These are phyloP conservation scores for Poecilia gillii DNA, from an alignment of 2,797 vertebrate species.

Conservation along the genomic window DNA sequence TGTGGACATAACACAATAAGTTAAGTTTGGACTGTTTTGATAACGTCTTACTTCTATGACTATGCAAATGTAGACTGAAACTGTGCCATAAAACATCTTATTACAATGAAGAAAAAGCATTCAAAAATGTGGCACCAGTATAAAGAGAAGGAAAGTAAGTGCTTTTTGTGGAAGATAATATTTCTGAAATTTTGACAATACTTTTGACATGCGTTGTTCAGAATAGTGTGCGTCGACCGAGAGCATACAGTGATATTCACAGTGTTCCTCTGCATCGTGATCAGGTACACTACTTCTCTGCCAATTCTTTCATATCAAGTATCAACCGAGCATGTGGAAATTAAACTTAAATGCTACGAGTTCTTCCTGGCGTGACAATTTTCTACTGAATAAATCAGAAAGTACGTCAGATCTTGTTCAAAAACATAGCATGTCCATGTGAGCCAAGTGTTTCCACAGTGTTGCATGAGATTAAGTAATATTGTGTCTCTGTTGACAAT, in stretches of 20 bases:
- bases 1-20: too few relatives aligned
- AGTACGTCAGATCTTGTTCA: background rate
- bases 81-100: background rate
- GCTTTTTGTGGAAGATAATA: background rate
- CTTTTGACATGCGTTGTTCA: background rate
- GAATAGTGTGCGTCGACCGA: background rate
- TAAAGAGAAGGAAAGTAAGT: background rate
- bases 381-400: background rate
- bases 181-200: background rate
- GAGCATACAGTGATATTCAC: background rate
- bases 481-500: background rate
- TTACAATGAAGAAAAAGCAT: background rate
- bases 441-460: background rate
- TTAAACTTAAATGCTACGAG: background rate
- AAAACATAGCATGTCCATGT: background rate
- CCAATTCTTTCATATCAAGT: background rate
- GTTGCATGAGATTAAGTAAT: background rate
- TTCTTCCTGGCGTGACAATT: background rate
- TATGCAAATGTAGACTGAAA: background rate
- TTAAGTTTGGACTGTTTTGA: too few relatives aligned
- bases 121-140: background rate
- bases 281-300: background rate
- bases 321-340: background rate
- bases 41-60: too few relatives aligned
- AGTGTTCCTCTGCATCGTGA: background rate